phyloP scores from a whole-genome alignment of 2,113 vertebrate species.

The Salvelinus namaycush region DNA sequence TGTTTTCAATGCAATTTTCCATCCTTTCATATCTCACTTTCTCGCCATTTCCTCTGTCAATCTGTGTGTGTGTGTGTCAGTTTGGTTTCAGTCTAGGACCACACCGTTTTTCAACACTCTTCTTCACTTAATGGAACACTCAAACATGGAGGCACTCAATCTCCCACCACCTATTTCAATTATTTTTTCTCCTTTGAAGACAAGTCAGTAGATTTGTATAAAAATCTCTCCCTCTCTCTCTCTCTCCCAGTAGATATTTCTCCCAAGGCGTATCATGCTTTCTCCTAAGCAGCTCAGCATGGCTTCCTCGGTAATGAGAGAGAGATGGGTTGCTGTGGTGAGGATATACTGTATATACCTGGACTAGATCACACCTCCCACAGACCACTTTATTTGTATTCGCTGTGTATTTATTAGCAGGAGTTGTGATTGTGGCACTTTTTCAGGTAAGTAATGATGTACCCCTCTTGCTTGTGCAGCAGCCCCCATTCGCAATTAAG shows the following conservation, averaged over 20 bases:
- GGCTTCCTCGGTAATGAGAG: conserved; percentile 28
- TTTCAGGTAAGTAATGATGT: conserved; percentile 69
- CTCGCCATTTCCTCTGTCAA: conserved; percentile 61
- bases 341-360: conserved; percentile 47
- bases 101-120: conserved; percentile 70
- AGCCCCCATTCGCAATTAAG: conserved; percentile 62
- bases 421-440: conserved; percentile 61
- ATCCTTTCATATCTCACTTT: background rate
- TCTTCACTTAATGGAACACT: conserved; percentile 76
- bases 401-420: conserved; percentile 56
- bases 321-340: conserved; percentile 43
- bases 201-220: conserved; percentile 47
- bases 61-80: conserved; percentile 63
- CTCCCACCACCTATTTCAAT: conserved; percentile 34
- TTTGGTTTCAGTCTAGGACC: conserved; percentile 64
- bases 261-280: too few relatives aligned
- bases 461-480: conserved; percentile 62
- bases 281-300: too few relatives aligned
- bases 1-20: too few relatives aligned
- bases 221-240: background rate
- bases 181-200: conserved; percentile 74
- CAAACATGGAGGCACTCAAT: conserved; percentile 68
- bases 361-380: conserved; percentile 61
- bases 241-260: conserved; percentile 49
- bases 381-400: conserved; percentile 67